These are phyloP conservation scores for Boloria euphrosyne DNA, from an alignment of 2,888 invertebrate genomes.

Conservation along the genomic window DNA sequence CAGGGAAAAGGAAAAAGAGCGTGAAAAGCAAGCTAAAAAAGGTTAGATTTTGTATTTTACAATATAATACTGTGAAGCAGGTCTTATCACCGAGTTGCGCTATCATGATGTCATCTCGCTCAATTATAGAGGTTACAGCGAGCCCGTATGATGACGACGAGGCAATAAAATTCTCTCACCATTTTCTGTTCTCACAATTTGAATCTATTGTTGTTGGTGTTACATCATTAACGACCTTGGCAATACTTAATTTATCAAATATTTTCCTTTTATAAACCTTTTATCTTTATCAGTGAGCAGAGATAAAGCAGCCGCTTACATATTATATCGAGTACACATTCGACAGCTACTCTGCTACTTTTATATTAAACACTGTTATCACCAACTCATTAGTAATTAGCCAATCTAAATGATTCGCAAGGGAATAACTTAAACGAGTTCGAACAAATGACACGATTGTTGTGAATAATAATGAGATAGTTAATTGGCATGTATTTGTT, in stretches of 20 bases:
- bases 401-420: slow-evolving; percentile 13
- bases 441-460: slow-evolving; percentile 8
- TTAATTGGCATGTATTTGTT: slow-evolving; percentile 13
- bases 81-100: slow-evolving; percentile 43
- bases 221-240: slow-evolving; percentile 73
- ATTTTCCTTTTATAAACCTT: slow-evolving; percentile 53
- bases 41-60: slow-evolving; percentile 52
- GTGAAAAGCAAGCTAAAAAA: slow-evolving; percentile 72
- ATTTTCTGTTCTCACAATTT: slow-evolving; percentile 53
- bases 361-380: slow-evolving; percentile 24
- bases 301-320: slow-evolving; percentile 24
- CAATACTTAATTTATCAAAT: slow-evolving; percentile 57
- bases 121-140: slow-evolving; percentile 52
- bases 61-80: slow-evolving; percentile 21
- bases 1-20: slow-evolving; percentile 77
- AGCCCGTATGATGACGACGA: slow-evolving; percentile 47
- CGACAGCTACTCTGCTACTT: not conserved
- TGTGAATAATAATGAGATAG: slow-evolving; percentile 14
- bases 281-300: slow-evolving; percentile 33
- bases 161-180: slow-evolving; percentile 53
- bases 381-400: slow-evolving; percentile 11
- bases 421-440: slow-evolving; percentile 20
- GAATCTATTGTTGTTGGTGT: slow-evolving; percentile 59
- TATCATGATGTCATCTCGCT: slow-evolving; percentile 66
- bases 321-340: not conserved